Evolutionary conservation across 2,888 invertebrate genomes (phyloP).

Genomic region (Acrocyrtus sp.): DNA sequence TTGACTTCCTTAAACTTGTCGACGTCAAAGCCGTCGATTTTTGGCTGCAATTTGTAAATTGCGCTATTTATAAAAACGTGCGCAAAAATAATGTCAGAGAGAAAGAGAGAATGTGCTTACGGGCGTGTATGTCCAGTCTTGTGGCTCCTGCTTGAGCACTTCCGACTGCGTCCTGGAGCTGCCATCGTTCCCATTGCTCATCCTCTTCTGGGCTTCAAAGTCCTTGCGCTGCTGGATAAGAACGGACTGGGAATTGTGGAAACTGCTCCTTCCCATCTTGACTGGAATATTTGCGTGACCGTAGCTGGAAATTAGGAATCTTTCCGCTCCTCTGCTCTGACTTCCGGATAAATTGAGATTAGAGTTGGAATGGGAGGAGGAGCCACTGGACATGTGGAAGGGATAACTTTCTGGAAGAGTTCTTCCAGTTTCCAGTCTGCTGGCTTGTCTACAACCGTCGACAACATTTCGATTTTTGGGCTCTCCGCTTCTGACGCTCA

Average conservation of each 20-base stretch:
- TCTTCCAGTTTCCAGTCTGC: neutral
- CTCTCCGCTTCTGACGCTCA: too few relatives aligned
- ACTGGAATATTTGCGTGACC: slow-evolving; percentile 8
- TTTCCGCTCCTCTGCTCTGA: slow-evolving; percentile 6
- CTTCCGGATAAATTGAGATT: slow-evolving; percentile 22
- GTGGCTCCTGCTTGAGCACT: neutral
- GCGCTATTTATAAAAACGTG: too few relatives aligned
- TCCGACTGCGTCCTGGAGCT: neutral
- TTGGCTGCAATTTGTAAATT: slow-evolving; percentile 37
- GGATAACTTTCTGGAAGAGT: slow-evolving; percentile 1
- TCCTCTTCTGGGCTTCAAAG: slow-evolving; percentile 8
- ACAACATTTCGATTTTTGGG: too few relatives aligned
- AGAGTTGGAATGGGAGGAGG: neutral
- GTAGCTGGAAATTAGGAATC: too few relatives aligned
- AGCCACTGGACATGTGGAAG: slow-evolving; percentile 14
- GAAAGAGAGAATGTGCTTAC: too few relatives aligned
- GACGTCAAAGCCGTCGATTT: slow-evolving; percentile 53
- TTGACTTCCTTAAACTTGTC: slow-evolving; percentile 47
- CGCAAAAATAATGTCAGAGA: too few relatives aligned
- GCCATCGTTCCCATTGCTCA: neutral
- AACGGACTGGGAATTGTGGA: slow-evolving; percentile 19
- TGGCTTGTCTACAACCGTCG: too few relatives aligned
- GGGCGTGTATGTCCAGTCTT: slow-evolving; percentile 41
- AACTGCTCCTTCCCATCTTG: neutral
- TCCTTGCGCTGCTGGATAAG: slow-evolving; percentile 40